Base-by-base conservation (phyloP, 1,140 invertebrate genomes). In the Trialeurodes vaporariorum region DNA sequence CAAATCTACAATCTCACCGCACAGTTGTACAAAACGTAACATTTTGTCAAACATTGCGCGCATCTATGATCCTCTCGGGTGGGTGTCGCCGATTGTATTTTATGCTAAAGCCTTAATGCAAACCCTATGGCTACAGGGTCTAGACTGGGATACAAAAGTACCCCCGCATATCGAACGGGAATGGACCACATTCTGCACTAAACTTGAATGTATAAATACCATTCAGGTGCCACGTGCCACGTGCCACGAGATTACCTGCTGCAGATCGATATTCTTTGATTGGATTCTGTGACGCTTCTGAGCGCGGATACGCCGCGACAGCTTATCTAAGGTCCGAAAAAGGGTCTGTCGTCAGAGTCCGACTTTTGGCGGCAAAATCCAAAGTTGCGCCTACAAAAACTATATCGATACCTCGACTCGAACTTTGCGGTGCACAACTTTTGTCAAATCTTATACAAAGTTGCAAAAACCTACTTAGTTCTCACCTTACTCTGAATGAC, bases 331-430 rank as follows among this genome's bases (percentile, higher is more conserved):
- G 59, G 63, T 27, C 63, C n/a, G n/a, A 23, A 25, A n/a, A 2
- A 24, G 21, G 22, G 23, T 2, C 25, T n/a, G 17, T 27, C 1
- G 1, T 22, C 40, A 23, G 1, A 61, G 23, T 63, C 25, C 26
- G 17, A 27, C 66, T 79, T 22, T 59, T 81, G 49, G 72, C 72
- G 63, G 73, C 76, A 0, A 80, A 79, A 72, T 73, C 75, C 9
- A 73, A 70, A 63, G 76, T 81, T 9, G 76, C 78, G 21, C 78
- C 79, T 11, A 26, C 79, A 13, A 77, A 79, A 71, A 59, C 64
- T 49, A 61, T 74, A 9, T 72, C 75, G 9, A 67, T 80, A 17
- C 77, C 75, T 5, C 65, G 75, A 27, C 67, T 79, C 13, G 78
- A 79, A 70, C 64, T 79, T 12, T 74, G 71, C 67, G 76, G 68